phyloP scores from a whole-genome alignment of 2,888 invertebrate species.

The Subacronicta megacephala region DNA sequence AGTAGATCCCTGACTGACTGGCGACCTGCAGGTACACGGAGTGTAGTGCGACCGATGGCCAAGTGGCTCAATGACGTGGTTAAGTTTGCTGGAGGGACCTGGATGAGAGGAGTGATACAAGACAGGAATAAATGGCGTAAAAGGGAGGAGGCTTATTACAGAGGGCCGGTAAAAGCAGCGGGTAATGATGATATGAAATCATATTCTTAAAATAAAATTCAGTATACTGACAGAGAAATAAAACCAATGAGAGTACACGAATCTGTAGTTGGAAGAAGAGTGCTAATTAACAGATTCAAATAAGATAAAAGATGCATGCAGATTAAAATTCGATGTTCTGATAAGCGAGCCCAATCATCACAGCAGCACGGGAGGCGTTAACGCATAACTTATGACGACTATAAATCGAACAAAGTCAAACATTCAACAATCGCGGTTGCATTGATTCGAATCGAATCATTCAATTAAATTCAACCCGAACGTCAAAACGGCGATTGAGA shows the following conservation, averaged over 20 bases:
- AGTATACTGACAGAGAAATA: not conserved
- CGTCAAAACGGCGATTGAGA: slow-evolving; percentile 74
- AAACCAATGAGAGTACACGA: slow-evolving; percentile 6
- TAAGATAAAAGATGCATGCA: slow-evolving; percentile 57
- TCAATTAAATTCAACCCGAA: slow-evolving; percentile 76
- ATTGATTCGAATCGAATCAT: slow-evolving; percentile 74
- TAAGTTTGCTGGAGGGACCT: too few species aligned
- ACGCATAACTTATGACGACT: slow-evolving; percentile 75
- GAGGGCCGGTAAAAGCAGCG: too few species aligned
- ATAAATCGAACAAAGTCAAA: slow-evolving; percentile 84
- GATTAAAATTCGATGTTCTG: slow-evolving; percentile 70
- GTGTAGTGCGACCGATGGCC: too few species aligned
- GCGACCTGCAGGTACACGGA: too few species aligned
- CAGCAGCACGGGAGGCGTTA: slow-evolving; percentile 76
- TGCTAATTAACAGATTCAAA: slow-evolving; percentile 21
- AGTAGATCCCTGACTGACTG: too few species aligned
- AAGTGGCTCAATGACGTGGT: too few species aligned
- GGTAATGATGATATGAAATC: not conserved
- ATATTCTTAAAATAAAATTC: not conserved
- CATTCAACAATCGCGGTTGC: slow-evolving; percentile 74
- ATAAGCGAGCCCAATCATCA: slow-evolving; percentile 77
- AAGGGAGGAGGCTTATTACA: too few species aligned
- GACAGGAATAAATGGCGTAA: too few species aligned
- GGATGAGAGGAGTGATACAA: too few species aligned
- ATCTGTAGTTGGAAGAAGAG: slow-evolving; percentile 14